Conservation (phyloP, 2,113 vertebrate genomes). For the Ctenomys sociabilis region DNA sequence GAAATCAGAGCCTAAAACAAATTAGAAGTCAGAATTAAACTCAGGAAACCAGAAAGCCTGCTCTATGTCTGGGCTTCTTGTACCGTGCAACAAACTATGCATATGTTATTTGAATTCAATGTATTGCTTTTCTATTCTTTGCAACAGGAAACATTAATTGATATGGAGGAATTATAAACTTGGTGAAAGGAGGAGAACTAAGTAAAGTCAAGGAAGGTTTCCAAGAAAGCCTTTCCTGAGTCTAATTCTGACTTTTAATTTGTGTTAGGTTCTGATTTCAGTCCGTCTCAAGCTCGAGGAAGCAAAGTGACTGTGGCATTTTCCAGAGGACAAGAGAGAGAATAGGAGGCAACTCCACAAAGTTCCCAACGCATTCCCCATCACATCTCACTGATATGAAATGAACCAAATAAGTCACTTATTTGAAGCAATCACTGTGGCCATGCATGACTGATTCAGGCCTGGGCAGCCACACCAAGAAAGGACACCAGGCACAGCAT, state of each 20-base stretch:
- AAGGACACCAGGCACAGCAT: accelerated
- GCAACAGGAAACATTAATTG: background rate
- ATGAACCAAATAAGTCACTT: background rate
- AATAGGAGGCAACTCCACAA: background rate
- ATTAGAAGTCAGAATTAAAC: background rate
- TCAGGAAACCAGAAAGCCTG: background rate
- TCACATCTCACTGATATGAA: background rate
- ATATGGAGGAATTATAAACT: background rate
- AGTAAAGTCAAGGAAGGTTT: background rate
- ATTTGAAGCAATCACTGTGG: background rate
- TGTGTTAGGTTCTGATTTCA: background rate
- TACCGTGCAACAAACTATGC: background rate
- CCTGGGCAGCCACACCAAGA: background rate
- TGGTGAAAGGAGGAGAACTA: background rate
- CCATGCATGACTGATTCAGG: background rate
- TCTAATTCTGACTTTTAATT: background rate
- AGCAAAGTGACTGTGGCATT: background rate
- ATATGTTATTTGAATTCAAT: background rate
- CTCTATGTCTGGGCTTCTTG: background rate
- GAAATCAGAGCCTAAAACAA: background rate
- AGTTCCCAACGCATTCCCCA: background rate
- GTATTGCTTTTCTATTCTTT: background rate
- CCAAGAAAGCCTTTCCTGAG: background rate
- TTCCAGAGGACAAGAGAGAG: background rate
- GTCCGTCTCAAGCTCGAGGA: background rate